Percentiles rank a stretch among this genome's conserved stretches.
phyloP scores from a whole-genome alignment of 2,888 invertebrate species.

The Malthinus seriepunctatus region DNA sequence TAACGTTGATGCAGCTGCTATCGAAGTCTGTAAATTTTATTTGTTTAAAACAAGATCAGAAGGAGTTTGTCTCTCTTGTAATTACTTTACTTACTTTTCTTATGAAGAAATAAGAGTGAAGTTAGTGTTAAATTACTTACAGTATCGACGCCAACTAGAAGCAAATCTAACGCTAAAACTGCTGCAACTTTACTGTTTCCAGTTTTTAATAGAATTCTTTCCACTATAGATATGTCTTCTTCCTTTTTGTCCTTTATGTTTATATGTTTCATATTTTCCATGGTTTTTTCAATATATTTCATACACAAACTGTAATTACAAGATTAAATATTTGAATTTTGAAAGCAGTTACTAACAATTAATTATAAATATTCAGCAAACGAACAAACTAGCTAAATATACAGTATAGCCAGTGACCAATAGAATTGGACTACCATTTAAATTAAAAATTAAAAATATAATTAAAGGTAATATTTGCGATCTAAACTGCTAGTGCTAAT shows the following conservation, averaged over 20 bases:
- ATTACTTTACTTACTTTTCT: no score
- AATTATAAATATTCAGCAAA: no score
- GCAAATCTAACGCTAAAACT: constrained; percentile 74
- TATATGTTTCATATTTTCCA: constrained; percentile 56
- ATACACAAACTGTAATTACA: constrained; percentile 58
- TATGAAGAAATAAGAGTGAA: no score
- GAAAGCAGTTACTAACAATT: no score
- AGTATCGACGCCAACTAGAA: constrained; percentile 81
- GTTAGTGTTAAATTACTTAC: no score
- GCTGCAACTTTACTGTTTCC: constrained; percentile 65
- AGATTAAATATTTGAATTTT: not conserved
- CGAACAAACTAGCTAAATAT: no score
- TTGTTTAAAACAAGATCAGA: not conserved
- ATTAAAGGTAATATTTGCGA: no score
- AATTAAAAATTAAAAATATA: no score
- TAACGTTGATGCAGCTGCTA: constrained; percentile 73
- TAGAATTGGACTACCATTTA: no score
- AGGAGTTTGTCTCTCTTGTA: no score
- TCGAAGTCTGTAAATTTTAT: constrained; percentile 63
- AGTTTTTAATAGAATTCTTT: constrained; percentile 61
- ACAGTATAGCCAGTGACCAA: no score
- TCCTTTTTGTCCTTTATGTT: constrained; percentile 49
- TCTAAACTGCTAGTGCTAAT: no score
- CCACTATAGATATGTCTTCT: constrained; percentile 60
- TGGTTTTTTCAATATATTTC: constrained; percentile 60